Evolutionary conservation across 2,888 invertebrate species (phyloP), one percentile per base, ranked within the genome.

Genomic region (Notodonta ziczac): DNA sequence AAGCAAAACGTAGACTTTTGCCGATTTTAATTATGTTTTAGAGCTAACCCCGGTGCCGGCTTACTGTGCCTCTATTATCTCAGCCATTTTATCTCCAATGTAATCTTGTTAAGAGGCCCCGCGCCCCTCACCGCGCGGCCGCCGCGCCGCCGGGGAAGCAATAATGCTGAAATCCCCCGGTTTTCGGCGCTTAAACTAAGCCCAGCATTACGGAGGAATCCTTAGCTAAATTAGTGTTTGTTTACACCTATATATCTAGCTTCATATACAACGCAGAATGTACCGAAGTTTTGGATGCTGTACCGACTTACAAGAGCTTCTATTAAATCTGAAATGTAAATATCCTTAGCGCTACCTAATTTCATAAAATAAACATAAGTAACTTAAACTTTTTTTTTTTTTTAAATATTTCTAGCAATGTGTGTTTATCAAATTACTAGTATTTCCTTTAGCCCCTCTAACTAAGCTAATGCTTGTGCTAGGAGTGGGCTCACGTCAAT

Each of bases 101-200:
- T 93, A 93, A 93, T 93, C 93, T 93, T 93, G 93, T 93, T 93
- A 93, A 93, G 91, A 93, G 93, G 82, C 84, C 75, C 76, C 77
- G 70, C 71, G 65, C 66, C 72, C 78, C 73, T 12, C 72, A 69
- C 62, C 70, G 74, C 67, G 67, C 74, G 77, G 69, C 73, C 63
- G 70, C 69, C 53, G 35, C 61, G 74, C 76, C 70, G 63, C 71
- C 60, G 65, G 76, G 72, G 78, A 85, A 82, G 92, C 86, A 91
- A 93, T 93, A 93, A 92, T 79, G 87, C 84, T 83, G 83, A 88
- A 89, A 90, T 89, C 90, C 89, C 69, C 87, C 85, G 88, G 86
- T 87, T 91, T 91, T 88, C 80, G 88, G 86, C 87, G 88, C 89
- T 91, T 87, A 86, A 80, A 82, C 85, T 91, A 90, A 91, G 90